Evolutionary conservation across 2,113 vertebrate species (phyloP).

Genomic region (Siniperca knerii): DNA sequence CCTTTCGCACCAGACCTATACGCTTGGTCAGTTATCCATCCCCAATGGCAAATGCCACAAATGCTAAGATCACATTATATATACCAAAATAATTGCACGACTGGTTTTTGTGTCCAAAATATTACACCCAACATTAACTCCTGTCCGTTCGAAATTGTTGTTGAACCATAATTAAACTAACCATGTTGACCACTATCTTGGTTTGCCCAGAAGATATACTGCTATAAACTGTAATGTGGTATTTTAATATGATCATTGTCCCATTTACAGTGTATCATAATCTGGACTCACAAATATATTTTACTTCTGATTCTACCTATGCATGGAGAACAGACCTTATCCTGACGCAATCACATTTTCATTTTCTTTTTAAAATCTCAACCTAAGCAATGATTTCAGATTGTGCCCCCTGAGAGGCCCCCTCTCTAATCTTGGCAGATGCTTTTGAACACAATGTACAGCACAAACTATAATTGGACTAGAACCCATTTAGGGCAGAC

Average conservation of each 20-base stretch:
- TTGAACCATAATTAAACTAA: background rate
- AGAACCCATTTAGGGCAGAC: conserved; percentile 30
- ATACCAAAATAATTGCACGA: background rate
- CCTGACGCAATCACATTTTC: background rate
- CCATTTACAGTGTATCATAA: background rate
- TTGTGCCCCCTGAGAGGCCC: background rate
- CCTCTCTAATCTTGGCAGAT: conserved; percentile 9
- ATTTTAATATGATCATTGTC: background rate
- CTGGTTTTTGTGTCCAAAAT: background rate
- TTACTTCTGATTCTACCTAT: background rate
- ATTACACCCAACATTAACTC: background rate
- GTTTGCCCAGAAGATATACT: background rate
- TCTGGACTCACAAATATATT: background rate
- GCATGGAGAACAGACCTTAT: background rate
- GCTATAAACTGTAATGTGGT: background rate
- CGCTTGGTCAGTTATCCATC: background rate
- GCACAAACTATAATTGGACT: conserved; percentile 38
- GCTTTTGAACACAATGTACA: conserved; percentile 35
- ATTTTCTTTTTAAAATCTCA: background rate
- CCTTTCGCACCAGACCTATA: background rate
- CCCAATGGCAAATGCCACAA: background rate
- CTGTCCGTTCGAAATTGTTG: background rate
- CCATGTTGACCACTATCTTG: background rate
- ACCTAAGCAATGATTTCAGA: background rate
- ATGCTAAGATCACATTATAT: background rate